Base-by-base conservation (phyloP, 2,888 invertebrate species). In the Villa cingulata region DNA sequence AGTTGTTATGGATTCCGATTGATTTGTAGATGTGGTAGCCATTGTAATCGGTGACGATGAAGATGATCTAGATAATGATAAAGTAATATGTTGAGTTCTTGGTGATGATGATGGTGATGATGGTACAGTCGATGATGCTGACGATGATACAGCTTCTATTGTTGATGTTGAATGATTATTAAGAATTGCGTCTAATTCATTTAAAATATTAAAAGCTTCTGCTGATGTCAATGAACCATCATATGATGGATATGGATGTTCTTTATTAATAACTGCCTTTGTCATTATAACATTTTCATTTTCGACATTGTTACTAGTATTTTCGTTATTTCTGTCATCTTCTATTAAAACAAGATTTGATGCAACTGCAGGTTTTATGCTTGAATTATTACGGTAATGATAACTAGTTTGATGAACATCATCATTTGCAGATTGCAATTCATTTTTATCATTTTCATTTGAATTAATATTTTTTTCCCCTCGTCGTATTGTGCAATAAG, bases 161-260 rank as follows among this genome's bases (percentile, higher is more conserved):
- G 17, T 7, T 38, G 36, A 12, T 23, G n/a, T 15, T 23, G n/a
- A 17, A 19, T 50, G 50, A 40, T 48, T 46, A 19, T 48, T 62
- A 15, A 65, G 51, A 23, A 65, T 64, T 36, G 62, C 65, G 54
- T 65, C 66, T 40, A 66, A 51, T 46, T 65, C 66, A 42, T 61
- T 62, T 3, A 64, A 54, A 29, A 64, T 63, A 46, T 59, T 59
- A 5, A 62, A 52, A 27, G 62, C 62, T 48, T 64, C 64, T 15
- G 59, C 58, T 32, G 39, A 27, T 41, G 37, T 42, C 36, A 46
- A 10, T 36, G 46, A 46, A 41, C 41, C 18, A 19, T 43, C 32
- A 1, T 12, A 4, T 32, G 12, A 12, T 9, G 27, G 27, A 27
- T 27, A 27, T 27, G 27, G 7, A 32, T 9, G 9, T 32, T 32